A percentile compares a stretch with the other conserved stretches of the same genome.
Conservation (phyloP, 1,140 invertebrate species). For the Lepidurus couesii region DNA sequence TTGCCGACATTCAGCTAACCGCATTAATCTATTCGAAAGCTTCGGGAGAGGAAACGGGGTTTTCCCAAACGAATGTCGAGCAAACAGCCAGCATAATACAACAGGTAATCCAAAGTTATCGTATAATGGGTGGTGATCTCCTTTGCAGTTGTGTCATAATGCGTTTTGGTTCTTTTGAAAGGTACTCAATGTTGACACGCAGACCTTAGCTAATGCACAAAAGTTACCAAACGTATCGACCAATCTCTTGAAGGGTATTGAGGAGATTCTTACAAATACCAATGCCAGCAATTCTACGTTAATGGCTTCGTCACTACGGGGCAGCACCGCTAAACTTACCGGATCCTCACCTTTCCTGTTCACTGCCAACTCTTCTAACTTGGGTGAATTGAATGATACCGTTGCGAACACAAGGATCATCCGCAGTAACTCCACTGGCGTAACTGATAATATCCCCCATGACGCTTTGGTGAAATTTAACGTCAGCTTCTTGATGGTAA, state of each 20-base stretch:
- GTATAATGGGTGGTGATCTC: not conserved
- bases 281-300: no score
- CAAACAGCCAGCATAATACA: not conserved
- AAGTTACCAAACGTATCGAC: not conserved
- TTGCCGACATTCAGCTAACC: not conserved
- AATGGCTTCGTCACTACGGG: no score
- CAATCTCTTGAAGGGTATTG: no score
- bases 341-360: not conserved
- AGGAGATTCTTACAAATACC: no score
- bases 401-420: not conserved
- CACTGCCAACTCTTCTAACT: not conserved
- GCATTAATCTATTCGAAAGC: not conserved
- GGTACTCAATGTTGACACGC: not conserved
- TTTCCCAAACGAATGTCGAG: not conserved
- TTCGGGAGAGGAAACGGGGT: not conserved
- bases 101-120: not conserved
- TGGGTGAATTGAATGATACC: not conserved
- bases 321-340: not conserved
- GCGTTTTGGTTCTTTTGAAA: not conserved
- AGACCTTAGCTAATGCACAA: not conserved
- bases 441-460: no score
- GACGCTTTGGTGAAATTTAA: no score
- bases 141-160: no score
- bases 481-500: no score
- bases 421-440: not conserved